Evolutionary conservation across 2,888 invertebrate genomes (phyloP).

Genomic region (Lasiommata megera): DNA sequence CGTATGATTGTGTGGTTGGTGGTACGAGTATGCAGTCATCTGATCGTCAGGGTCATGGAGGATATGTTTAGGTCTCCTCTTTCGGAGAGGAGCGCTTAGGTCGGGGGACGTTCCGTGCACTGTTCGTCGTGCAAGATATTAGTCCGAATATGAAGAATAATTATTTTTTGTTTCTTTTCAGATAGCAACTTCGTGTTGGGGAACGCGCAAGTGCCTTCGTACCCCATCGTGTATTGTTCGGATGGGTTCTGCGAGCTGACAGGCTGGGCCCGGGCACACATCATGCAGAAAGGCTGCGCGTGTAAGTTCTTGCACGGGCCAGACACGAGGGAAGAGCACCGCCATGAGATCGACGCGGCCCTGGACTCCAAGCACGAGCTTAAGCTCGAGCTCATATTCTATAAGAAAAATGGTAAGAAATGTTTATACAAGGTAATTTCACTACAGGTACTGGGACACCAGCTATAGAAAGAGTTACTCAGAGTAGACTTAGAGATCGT

Average conservation of each 20-base stretch:
- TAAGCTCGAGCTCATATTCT: constrained; percentile 96
- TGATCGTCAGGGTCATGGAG: too few relatives aligned
- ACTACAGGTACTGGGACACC: too few relatives aligned
- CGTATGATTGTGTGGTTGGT: too few relatives aligned
- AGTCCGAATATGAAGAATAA: too few relatives aligned
- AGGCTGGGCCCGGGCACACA: constrained; percentile 95
- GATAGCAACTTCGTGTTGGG: constrained; percentile 98
- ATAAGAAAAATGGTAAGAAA: constrained; percentile 92
- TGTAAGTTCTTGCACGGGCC: constrained; percentile 96
- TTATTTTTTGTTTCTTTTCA: constrained; percentile 63
- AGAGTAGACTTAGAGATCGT: too few relatives aligned
- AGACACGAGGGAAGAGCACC: constrained; percentile 94
- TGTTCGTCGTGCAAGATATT: too few relatives aligned
- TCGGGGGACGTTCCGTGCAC: too few relatives aligned
- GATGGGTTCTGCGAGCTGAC: constrained; percentile 98
- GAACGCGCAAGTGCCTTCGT: constrained; percentile 94
- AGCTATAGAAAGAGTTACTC: too few relatives aligned
- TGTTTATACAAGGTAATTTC: too few relatives aligned
- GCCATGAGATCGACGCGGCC: constrained; percentile 93
- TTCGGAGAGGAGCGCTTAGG: too few relatives aligned
- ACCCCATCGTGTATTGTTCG: constrained; percentile 97
- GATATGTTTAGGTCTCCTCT: too few relatives aligned
- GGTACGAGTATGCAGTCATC: too few relatives aligned
- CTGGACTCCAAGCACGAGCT: constrained; percentile 95
- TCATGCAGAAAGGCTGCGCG: constrained; percentile 98